phyloP scores from a whole-genome alignment of 2,888 invertebrate species.

The Tanypteryx hageni region DNA sequence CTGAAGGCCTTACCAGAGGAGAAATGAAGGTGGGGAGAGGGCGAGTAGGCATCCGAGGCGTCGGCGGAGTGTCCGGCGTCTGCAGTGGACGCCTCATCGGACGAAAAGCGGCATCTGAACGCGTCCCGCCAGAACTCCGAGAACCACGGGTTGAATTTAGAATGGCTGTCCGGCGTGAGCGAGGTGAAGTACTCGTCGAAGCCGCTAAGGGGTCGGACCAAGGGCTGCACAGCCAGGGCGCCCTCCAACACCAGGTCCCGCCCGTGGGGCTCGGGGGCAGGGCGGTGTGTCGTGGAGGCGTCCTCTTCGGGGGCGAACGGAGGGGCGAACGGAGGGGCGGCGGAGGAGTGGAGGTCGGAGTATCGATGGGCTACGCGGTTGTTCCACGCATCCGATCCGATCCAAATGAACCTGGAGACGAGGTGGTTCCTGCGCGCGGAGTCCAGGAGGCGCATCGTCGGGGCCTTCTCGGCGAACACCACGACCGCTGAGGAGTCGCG shows the following conservation, averaged over 20 bases:
- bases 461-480: constrained; percentile 76
- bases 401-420: constrained; percentile 75
- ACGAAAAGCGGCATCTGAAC: constrained; percentile 73
- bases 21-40: too few species aligned
- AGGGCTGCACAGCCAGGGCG: constrained; percentile 77
- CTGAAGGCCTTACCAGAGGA: too few species aligned
- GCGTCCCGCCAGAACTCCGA: constrained; percentile 76
- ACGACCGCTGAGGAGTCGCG: constrained; percentile 77
- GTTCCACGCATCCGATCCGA: constrained; percentile 78
- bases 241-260: constrained; percentile 73
- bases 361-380: constrained; percentile 70
- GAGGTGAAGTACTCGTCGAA: constrained; percentile 77
- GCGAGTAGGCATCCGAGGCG: too few species aligned
- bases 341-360: too few species aligned
- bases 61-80: too few species aligned
- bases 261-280: constrained; percentile 21
- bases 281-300: too few species aligned
- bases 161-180: constrained; percentile 72
- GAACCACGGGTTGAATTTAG: constrained; percentile 77
- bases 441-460: constrained; percentile 75
- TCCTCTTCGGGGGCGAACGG: too few species aligned
- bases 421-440: constrained; percentile 73
- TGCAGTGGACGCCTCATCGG: too few species aligned
- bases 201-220: constrained; percentile 74
- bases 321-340: too few species aligned